Base-by-base conservation (phyloP, 2,888 invertebrate species). In the Ferrisia virgata region DNA sequence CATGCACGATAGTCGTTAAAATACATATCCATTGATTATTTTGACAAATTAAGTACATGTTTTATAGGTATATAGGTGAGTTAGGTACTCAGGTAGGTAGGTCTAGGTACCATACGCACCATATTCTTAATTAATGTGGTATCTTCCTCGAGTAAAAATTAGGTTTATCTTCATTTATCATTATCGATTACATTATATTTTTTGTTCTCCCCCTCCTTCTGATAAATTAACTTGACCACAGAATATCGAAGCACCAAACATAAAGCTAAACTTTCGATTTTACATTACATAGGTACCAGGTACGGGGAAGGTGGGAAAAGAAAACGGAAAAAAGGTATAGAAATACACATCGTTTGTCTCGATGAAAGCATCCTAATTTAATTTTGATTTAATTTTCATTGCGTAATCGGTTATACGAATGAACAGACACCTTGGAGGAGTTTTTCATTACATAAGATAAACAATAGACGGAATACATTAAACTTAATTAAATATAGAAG, bases 401-500 rank as follows among this genome's bases (percentile, higher is more conserved):
- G 53, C 31, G 47, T 79, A 79, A 79, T 79, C 43, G 31, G 25
- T 43, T 79, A 72, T 72, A 33, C 79, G 79, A 79, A 22, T 79
- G 43, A 47, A 31, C 47, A 47, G 79, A 79, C 47, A 79, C 79
- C 79, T 79, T 79, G 79, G 79, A 79, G 79, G 43, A 79, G 79
- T 79, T 79, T 40, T 43, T 79, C 79, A 79, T 79, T 79, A 47
- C 47, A 79, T 40, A 47, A 79, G 79, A 53, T 47, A 31, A 47
- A 40, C 47, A 79, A 79, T 79, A 79, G 47, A 79, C 79, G 47
- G 79, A 79, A 79, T 79, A 79, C 47, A 79, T 43, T 79, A 43
- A 79, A 43, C 47, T 47, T 79, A 79, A 79, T 43, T 40, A 43
- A 79, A 79, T 47, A 79, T 47, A 47, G 28, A 47, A 79, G 79